phyloP scores from a whole-genome alignment of 1,140 invertebrate species.

The Drosophila bipectinata region DNA sequence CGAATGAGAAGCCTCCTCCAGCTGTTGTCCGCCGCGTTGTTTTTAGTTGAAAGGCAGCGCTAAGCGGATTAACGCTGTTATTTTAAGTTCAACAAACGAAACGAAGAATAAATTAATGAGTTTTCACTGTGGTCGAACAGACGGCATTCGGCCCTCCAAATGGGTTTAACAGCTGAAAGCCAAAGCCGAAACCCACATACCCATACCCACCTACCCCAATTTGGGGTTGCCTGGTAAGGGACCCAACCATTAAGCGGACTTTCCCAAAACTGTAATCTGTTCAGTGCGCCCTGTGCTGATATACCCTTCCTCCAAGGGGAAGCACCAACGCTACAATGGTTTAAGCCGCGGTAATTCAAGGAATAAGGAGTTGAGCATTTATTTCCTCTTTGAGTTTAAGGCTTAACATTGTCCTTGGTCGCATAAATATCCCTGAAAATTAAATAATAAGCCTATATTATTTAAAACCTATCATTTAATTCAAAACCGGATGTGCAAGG shows the following conservation, averaged over 20 bases:
- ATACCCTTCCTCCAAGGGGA: conserved; percentile 10
- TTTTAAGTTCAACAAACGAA: conserved; percentile 82
- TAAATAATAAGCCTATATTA: too few species aligned
- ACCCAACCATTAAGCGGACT: conserved; percentile 61
- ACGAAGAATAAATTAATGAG: conserved; percentile 81
- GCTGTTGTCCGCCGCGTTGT: conserved; percentile 53
- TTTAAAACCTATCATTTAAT: too few species aligned
- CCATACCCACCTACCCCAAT: conserved; percentile 40
- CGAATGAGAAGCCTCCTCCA: conserved; percentile 24
- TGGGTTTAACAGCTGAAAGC: conserved; percentile 73
- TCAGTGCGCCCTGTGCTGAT: conserved; percentile 4
- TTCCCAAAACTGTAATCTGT: conserved; percentile 63
- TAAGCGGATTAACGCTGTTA: conserved; percentile 82
- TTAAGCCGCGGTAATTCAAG: neutral
- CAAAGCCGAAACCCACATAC: conserved; percentile 59
- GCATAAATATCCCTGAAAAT: too few species aligned
- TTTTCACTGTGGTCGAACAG: conserved; percentile 75
- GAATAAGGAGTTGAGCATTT: neutral
- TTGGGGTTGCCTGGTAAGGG: conserved; percentile 21
- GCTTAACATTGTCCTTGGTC: neutral
- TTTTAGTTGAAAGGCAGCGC: conserved; percentile 74
- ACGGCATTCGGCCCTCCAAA: conserved; percentile 42
- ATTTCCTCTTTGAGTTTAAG: neutral
- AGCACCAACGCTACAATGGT: neutral
- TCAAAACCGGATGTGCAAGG: too few species aligned